These are phyloP conservation scores for Thymallus thymallus DNA, from an alignment of 2,113 vertebrate species.

Conservation along the genomic window DNA sequence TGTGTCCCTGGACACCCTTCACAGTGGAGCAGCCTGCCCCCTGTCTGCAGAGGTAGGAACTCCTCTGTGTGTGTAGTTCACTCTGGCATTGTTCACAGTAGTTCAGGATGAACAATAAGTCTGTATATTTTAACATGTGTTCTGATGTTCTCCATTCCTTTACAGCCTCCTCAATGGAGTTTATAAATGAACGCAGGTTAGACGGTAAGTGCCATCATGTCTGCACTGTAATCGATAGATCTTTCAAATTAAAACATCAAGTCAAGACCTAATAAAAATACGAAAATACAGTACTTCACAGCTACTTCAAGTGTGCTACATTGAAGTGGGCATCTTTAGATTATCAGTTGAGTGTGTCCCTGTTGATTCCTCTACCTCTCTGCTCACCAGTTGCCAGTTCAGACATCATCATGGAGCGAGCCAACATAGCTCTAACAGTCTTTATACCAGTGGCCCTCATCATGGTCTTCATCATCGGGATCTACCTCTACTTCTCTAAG, in stretches of 20 bases:
- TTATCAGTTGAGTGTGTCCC: background rate
- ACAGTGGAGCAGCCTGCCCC: slow-evolving; percentile 86
- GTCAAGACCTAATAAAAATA: too few relatives aligned
- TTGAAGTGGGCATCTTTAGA: background rate
- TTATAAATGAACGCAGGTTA: slow-evolving; percentile 80
- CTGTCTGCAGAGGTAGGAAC: slow-evolving; percentile 82
- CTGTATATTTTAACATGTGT: background rate
- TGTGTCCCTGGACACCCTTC: slow-evolving; percentile 90
- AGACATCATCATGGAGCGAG: slow-evolving; percentile 75
- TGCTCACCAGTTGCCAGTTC: slow-evolving; percentile 71
- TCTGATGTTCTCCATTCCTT: slow-evolving; percentile 1
- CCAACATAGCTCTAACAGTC: slow-evolving; percentile 80
- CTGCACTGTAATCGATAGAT: too few relatives aligned
- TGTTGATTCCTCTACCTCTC: background rate
- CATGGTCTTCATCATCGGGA: slow-evolving; percentile 77
- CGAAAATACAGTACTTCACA: background rate
- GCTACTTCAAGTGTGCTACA: background rate
- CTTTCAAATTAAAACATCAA: background rate
- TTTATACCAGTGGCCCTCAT: slow-evolving; percentile 85
- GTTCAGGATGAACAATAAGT: background rate
- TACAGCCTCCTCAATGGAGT: slow-evolving; percentile 77
- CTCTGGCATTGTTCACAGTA: background rate
- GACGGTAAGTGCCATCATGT: slow-evolving; percentile 77
- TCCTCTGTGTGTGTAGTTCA: slow-evolving; percentile 8
- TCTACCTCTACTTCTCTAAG: slow-evolving; percentile 90